Conservation (phyloP, 2,113 vertebrate genomes). For the Cyphomyrus plagiostoma region DNA sequence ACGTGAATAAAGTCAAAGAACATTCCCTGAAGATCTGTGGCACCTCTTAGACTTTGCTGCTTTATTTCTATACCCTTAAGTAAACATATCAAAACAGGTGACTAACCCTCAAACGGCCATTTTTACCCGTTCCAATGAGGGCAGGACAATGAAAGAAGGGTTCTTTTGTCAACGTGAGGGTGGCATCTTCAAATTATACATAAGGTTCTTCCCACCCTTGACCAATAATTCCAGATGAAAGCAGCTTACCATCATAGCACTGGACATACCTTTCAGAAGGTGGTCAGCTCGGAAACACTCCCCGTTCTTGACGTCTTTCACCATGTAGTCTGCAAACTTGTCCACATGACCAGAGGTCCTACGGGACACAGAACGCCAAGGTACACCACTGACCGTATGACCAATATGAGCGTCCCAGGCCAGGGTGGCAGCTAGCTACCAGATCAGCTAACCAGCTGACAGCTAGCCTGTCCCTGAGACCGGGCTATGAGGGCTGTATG, state of each 20-base stretch:
- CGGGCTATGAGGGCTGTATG: slow-evolving; percentile 52
- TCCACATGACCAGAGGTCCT: slow-evolving; percentile 97
- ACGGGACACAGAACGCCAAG: slow-evolving; percentile 6
- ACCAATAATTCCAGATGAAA: not conserved
- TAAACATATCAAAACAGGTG: not conserved
- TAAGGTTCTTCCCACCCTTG: not conserved
- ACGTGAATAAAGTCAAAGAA: not conserved
- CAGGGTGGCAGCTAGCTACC: not conserved
- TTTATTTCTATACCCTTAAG: not conserved
- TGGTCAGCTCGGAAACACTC: slow-evolving; percentile 96
- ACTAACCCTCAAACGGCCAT: not conserved
- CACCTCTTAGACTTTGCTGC: not conserved
- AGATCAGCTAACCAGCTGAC: no score
- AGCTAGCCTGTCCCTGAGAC: slow-evolving; percentile 46
- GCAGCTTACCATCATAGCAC: not conserved
- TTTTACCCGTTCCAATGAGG: not conserved
- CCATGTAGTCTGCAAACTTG: slow-evolving; percentile 99
- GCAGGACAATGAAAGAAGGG: not conserved
- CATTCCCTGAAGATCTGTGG: not conserved
- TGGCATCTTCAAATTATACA: not conserved
- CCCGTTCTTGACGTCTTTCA: slow-evolving; percentile 91
- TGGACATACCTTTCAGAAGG: slow-evolving; percentile 79
- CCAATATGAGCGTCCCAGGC: not conserved
- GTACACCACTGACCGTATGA: no score
- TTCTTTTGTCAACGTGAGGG: not conserved